These are phyloP conservation scores for Gobionotothen gibberifrons DNA, from an alignment of 2,797 vertebrate species.

Conservation along the genomic window DNA sequence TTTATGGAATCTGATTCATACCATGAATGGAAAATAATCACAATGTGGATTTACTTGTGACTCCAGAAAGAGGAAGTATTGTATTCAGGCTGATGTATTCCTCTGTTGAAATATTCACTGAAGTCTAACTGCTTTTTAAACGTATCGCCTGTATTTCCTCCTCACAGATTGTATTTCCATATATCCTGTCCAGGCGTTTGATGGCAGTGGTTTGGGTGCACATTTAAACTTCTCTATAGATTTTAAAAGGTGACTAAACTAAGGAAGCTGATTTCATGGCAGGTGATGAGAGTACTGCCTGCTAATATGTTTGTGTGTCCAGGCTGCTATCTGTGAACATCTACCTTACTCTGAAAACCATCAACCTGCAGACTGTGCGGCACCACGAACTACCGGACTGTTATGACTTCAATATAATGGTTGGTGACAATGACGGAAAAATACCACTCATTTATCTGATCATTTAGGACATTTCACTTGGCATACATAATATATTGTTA, in stretches of 20 bases:
- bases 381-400: conserved; percentile 96
- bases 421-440: conserved; percentile 66
- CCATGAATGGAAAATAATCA: conserved; percentile 57
- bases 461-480: background rate
- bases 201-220: conserved; percentile 65
- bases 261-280: conserved; percentile 19
- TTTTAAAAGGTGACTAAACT: conserved; percentile 89
- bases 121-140: background rate
- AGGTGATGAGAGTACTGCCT: background rate
- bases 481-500: background rate
- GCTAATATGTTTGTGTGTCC: conserved; percentile 43
- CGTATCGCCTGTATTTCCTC: conserved; percentile 44
- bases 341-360: conserved; percentile 91
- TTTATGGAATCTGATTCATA: conserved; percentile 61
- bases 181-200: conserved; percentile 73
- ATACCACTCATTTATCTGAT: background rate
- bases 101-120: background rate
- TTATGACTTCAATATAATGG: conserved; percentile 90
- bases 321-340: conserved; percentile 91
- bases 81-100: conserved; percentile 9
- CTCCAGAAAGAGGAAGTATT: conserved; percentile 66
- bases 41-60: conserved; percentile 44
- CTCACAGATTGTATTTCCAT: conserved; percentile 90
- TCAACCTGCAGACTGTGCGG: conserved; percentile 94
- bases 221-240: conserved; percentile 89